Evolutionary conservation across 2,797 vertebrate genomes (phyloP).

Genomic region (Rhinogobio ventralis): DNA sequence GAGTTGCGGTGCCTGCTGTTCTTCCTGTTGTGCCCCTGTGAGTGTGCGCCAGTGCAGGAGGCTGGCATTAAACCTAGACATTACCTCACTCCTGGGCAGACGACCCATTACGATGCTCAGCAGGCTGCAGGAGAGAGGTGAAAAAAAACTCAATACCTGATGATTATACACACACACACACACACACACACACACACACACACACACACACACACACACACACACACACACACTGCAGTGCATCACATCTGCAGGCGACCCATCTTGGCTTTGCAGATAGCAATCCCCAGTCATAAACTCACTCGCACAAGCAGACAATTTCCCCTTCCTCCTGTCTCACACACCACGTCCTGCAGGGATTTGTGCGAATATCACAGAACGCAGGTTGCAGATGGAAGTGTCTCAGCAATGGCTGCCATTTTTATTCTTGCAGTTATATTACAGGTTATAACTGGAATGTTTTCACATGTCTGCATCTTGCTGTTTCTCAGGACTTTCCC

Average conservation of each 20-base stretch:
- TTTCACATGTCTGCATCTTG: conserved; percentile 33
- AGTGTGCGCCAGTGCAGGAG: conserved; percentile 86
- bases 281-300: conserved; percentile 60
- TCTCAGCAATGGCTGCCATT: conserved; percentile 51
- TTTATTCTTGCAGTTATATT: conserved; percentile 39
- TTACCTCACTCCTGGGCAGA: conserved; percentile 98
- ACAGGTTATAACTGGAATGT: conserved; percentile 46
- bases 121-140: conserved; percentile 84
- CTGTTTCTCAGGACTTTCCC: conserved; percentile 46
- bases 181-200: too few species aligned
- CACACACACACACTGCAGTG: conserved; percentile 53
- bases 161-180: too few species aligned
- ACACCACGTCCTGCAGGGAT: conserved; percentile 56
- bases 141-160: conserved; percentile 92
- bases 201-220: conserved; percentile 50
- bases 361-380: conserved; percentile 58
- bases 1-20: conserved; percentile 59
- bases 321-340: conserved; percentile 35
- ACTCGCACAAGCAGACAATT: conserved; percentile 49
- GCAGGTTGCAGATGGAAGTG: conserved; percentile 55
- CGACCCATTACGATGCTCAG: conserved; percentile 95
- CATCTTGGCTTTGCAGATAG: conserved; percentile 60
- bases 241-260: conserved; percentile 58
- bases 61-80: conserved; percentile 99
- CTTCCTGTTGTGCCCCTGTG: conserved; percentile 58